Base-by-base conservation (phyloP, 2,888 invertebrate genomes). In the Diarsia dahlii region DNA sequence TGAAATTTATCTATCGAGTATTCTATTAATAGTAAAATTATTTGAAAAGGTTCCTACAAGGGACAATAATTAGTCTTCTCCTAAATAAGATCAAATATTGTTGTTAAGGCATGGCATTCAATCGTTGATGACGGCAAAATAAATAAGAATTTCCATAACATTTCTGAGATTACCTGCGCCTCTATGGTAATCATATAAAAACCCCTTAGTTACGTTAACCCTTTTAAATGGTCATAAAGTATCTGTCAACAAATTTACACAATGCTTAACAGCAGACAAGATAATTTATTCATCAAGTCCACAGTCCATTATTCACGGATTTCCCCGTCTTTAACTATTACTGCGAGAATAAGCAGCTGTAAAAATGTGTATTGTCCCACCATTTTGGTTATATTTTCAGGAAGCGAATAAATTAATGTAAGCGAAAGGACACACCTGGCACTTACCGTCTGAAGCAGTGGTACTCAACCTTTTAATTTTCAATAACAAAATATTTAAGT, bases 351-450 rank as follows among this genome's bases (percentile, higher is more conserved):
- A 60, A 63, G 54, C 84, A 81, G 65, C 71, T 81, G 84, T 56
- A 66, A 69, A 50, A 69, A 67, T 78, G 73, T 70, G 52, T 52
- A 56, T 18, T 45, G 20, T 56, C 39, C 12, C 18, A 45, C 8
- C 28, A 63, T 66, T 80, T 71, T 69, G 45, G 23, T 58, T 66
- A 56, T 39, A 12, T 63, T 76, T 79, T 83, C 65, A 75, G 63
- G 54, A 56, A 20, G 34, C 12, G 1, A 63, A 63, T 64, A 23
- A 64, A 62, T 66, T 52, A 71, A 64, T 60, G 63, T 48, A 67
- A 74, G 74, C 52, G 79, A 76, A 84, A 73, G 2, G 45, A 68
- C 60, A 72, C 85, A 80, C 80, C 82, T 85, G 78, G 63, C 12
- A 48, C 9, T 5, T 39, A 23, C 13, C 3, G 39, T 13, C 4